Conservation (phyloP, 2,888 invertebrate species). For the Argynnis bischoffii region DNA sequence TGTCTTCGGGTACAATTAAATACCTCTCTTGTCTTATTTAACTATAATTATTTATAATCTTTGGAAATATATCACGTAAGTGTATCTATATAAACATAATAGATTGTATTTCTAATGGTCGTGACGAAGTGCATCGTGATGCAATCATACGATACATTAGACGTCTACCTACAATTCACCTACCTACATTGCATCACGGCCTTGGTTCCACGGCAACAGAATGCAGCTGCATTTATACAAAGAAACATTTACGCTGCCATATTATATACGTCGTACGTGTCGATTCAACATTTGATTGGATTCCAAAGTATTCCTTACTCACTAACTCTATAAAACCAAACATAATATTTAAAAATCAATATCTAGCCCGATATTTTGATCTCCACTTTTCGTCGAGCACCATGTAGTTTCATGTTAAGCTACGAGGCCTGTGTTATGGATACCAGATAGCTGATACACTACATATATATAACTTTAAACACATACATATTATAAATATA, state of each 20-base stretch:
- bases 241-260: constrained; percentile 8
- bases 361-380: too few relatives aligned
- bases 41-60: too few relatives aligned
- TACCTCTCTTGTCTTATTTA: too few relatives aligned
- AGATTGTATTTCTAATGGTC: constrained; percentile 28
- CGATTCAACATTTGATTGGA: not conserved
- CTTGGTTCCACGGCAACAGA: constrained; percentile 72
- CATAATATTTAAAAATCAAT: too few relatives aligned
- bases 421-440: too few relatives aligned
- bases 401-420: too few relatives aligned
- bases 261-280: not conserved
- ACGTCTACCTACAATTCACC: constrained; percentile 61
- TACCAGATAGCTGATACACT: too few relatives aligned
- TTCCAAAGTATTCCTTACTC: too few relatives aligned
- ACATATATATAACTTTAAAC: too few relatives aligned
- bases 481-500: too few relatives aligned
- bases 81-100: constrained; percentile 9
- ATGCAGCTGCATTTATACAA: constrained; percentile 55
- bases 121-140: constrained; percentile 46
- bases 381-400: too few relatives aligned
- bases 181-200: constrained; percentile 72
- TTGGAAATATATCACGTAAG: not conserved
- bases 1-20: constrained; percentile 25
- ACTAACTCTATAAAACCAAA: too few relatives aligned
- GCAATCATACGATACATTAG: constrained; percentile 66